Evolutionary conservation across 2,888 invertebrate species (phyloP).

Genomic region (Tanypteryx hageni): DNA sequence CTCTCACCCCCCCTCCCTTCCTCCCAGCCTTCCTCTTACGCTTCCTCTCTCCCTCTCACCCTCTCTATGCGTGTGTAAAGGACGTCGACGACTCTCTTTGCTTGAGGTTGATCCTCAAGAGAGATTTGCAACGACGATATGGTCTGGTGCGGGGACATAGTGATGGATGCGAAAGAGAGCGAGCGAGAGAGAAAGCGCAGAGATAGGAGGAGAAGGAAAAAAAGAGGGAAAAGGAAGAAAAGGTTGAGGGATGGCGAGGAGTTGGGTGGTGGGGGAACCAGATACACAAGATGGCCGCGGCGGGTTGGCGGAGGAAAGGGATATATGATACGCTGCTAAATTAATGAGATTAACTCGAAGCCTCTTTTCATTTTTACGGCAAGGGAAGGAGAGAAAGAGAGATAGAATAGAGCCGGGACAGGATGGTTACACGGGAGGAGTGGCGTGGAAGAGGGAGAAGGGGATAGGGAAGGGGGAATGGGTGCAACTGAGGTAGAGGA

Average conservation of each 20-base stretch:
- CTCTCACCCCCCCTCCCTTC: not conserved
- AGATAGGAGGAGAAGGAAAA: not conserved
- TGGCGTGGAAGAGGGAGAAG: not conserved
- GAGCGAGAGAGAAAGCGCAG: not conserved
- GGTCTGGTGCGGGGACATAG: not conserved
- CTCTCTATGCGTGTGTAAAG: too few relatives aligned
- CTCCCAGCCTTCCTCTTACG: not conserved
- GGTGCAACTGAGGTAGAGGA: not conserved
- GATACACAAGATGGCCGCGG: not conserved
- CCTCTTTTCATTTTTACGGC: constrained; percentile 48
- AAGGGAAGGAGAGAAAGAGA: not conserved
- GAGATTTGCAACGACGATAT: constrained; percentile 10
- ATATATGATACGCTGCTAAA: constrained; percentile 45
- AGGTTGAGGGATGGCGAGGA: not conserved
- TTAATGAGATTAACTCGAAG: constrained; percentile 63
- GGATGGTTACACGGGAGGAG: not conserved
- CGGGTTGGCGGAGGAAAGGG: not conserved
- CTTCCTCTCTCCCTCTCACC: not conserved
- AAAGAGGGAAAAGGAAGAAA: not conserved
- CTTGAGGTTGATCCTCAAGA: constrained; percentile 24
- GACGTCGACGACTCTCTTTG: not conserved
- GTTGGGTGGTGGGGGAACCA: not conserved
- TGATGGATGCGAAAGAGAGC: constrained; percentile 18
- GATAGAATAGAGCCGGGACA: not conserved
- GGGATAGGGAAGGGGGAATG: not conserved